Base-by-base conservation (phyloP, 2,113 vertebrate species). In the Hipposideros armiger region DNA sequence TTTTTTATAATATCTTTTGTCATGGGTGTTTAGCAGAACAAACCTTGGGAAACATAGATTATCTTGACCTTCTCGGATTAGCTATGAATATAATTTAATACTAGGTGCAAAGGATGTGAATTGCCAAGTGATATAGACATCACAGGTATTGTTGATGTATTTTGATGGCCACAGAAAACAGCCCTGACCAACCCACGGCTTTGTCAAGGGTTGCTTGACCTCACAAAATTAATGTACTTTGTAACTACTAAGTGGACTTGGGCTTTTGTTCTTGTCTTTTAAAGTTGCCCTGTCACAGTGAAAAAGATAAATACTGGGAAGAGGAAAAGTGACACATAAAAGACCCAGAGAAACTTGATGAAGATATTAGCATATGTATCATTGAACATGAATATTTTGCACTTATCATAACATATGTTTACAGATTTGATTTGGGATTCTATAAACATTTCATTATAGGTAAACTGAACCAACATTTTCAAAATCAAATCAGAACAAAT, bases 401-500 rank as follows among this genome's bases (percentile, higher is more conserved):
- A 87, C 47, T 82, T 62, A 78, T 67, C 85, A 95, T 95, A 81
- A 94, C 26, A 56, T 81, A 66, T 20, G 85, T 69, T 56, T 72
- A n/a, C 16, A 11, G 60, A 67, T 72, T 36, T 66, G 40, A 91
- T 89, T 62, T n/a, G 24, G 30, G 15, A 72, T 72, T 88, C 64
- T 54, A 30, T 83, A 28, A 94, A 89, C 64, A 88, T 62, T 91
- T 91, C 60, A 86, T 56, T 94, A 77, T 17, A 52, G 32, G 62
- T 22, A 89, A 92, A 94, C 74, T 42, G 14, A 36, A 93, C 50
- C 52, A 30, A 85, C 66, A 64, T 84, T 17, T 22, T 85, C 54
- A 93, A 96, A 92, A 94, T 26, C 56, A 78, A 83, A 77, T 90
- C 30, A 87, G 42, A 95, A 19, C 32, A 69, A 72, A 92, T 93